Base-by-base conservation (phyloP, 2,888 invertebrate species). In the Camponotus fellah region DNA sequence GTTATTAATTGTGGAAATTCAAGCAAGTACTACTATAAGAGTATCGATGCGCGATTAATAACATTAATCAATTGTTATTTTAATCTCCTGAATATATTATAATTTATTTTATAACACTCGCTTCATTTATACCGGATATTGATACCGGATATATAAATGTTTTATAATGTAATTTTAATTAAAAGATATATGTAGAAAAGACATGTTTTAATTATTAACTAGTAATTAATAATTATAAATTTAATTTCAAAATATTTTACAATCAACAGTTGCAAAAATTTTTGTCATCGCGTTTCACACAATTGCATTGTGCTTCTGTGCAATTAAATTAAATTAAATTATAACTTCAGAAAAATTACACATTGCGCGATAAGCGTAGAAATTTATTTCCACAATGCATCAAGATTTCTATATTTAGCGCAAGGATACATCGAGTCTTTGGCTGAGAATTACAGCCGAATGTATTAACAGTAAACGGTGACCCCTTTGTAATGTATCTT, bases 361-460 rank as follows among this genome's bases (percentile, higher is more conserved):
- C 40, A 53, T 76, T 5, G 65, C 9, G n/a, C 43, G 32, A 46
- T 21, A 60, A 68, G 43, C 34, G 21, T 58, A 60, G 8, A 79
- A 79, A 60, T 69, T 69, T 69, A 79, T 69, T 69, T 60, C 17
- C 79, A 60, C 17, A 34, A 60, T 10, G 37, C 71, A 60, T 80
- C 69, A 49, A 71, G 71, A 71, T 80, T 71, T 80, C 79, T 80
- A 80, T 71, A 80, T 80, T 80, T 80, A 80, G 60, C 69, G 79
- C 79, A 79, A 79, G 69, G 79, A 79, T 79, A 69, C 60, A 40
- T 62, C 79, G 69, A 80, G 69, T 69, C 26, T 26, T 60, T 37
- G 60, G 2, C 21, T 60, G n/a, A 6, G 32, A 60, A 60, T 69
- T 46, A 60, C 60, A 37, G 17, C 10, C 46, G 71, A 49, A 37